Percentiles rank a stretch among this genome's conserved stretches.
phyloP scores from a whole-genome alignment of 2,113 vertebrate genomes.

The Procapra przewalskii region DNA sequence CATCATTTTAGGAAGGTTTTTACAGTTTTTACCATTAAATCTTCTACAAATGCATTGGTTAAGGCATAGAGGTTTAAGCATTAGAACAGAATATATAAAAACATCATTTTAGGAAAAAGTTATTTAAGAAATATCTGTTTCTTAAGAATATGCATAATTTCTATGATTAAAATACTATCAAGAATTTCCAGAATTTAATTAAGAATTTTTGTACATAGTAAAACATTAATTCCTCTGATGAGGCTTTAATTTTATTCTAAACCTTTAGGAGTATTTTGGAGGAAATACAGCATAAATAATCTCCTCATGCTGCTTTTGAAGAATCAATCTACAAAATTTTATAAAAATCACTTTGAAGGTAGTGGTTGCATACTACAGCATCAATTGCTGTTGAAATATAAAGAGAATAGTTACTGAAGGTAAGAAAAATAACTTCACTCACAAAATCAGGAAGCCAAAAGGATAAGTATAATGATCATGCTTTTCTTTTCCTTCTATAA shows the following conservation, averaged over 20 bases:
- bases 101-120: not conserved
- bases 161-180: not conserved
- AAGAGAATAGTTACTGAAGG: not conserved
- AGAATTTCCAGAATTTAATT: not conserved
- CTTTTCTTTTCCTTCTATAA: not conserved
- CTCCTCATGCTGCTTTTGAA: not conserved
- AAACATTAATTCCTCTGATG: not conserved
- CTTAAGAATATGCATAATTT: not conserved
- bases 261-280: conserved; percentile 14
- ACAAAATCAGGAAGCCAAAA: conserved; percentile 8
- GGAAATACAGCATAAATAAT: not conserved
- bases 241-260: not conserved
- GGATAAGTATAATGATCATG: not conserved
- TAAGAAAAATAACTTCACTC: not conserved
- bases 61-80: not conserved
- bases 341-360: not conserved
- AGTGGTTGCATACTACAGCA: not conserved
- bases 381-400: not conserved
- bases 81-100: not conserved
- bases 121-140: not conserved
- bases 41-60: not conserved
- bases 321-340: not conserved
- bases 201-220: not conserved
- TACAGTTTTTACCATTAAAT: not conserved
- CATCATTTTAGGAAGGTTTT: not conserved